Evolutionary conservation across 1,140 invertebrate genomes (phyloP), one percentile per base, ranked within the genome.

Genomic region (Lerema accius): DNA sequence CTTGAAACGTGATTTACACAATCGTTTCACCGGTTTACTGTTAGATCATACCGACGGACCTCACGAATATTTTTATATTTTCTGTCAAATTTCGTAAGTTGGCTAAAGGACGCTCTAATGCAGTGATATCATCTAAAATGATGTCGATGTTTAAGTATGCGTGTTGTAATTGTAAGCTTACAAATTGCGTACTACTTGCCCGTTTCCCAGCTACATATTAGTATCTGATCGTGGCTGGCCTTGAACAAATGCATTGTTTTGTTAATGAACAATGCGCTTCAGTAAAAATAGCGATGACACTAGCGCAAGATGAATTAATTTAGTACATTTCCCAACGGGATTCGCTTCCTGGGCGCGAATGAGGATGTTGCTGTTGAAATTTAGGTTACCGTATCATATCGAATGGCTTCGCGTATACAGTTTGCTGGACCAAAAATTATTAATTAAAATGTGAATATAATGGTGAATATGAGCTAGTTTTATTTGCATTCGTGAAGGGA

Each of bases 1-100:
- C 59, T 48, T 39, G 26, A 35, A 65, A 51, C 46, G 63, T 59
- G 59, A 65, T 68, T 71, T 68, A 67, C 59, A 65, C 65, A 71
- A 65, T 62, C 62, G 63, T 45, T 71, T 62, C 51, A 51, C 46
- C 60, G 37, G 65, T 62, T 56, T 50, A 26, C 37, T 53, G 51
- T 50, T 59, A 59, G 56, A 60, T 60, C 56, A 49, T 60, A 49
- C 56, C 56, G 17, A 19, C 16, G 16, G 23, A 32, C 10, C 43
- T 48, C 28, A 60, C 48, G 37, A 51, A 32, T 50, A 32, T 53
- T 67, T 60, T 63, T 49, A 59, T 45, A 42, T 16, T 50, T 53
- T 60, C 26, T 53, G 53, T 51, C 49, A 68, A 23, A 61, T 67
- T 68, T 50, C 62, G 59, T 62, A 65, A 61, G 10, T 55, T 58